Base-by-base conservation (phyloP, 2,797 vertebrate species). In the Onychomys torridus region DNA sequence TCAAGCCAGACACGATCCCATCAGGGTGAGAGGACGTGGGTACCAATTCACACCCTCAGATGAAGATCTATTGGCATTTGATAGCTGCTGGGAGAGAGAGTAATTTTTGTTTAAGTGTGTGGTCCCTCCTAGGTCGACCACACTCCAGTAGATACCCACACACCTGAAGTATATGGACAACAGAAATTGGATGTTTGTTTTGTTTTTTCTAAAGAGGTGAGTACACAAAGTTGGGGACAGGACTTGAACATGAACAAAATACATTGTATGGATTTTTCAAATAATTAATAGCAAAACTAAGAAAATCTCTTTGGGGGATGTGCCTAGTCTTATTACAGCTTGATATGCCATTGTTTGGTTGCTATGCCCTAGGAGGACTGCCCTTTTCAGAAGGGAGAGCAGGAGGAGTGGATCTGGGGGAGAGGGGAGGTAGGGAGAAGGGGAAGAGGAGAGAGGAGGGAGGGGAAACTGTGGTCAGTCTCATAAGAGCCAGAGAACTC, bases 401-500 rank as follows among this genome's bases (percentile, higher is more conserved):
- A 40, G 9, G 10, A 12, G 37, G 21, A n/a, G 17, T 40, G 37
- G 21, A 23, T 40, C 4, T 73, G n/a, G 69, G 17, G 19, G n/a
- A 37, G 71, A 43, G 37, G 71, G 10, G 11, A 40, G 2, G 2
- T 25, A 40, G 10, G 37, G 17, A 73, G 37, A 75, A 25, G 10
- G 21, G 37, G 43, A 37, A 13, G 37, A 1, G 37, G 40, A 14
- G 37, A 23, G 71, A 73, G 3, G 2, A 40, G 71, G 14, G 32
- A 67, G 65, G 13, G 13, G 32, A 67, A 32, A 32, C 14, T 69
- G 65, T 69, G 32, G 21, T 40, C 2, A 23, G n/a, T n/a, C n/a
- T n/a, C n/a, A 9, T 17, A 77, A 49, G 46, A 46, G 1, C 12
- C 6, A 17, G 0, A 32, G 25, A 46, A 13, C 1, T 1, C 29